Evolutionary conservation across 2,113 vertebrate species (phyloP).

Genomic region (Turdus rufiventris): DNA sequence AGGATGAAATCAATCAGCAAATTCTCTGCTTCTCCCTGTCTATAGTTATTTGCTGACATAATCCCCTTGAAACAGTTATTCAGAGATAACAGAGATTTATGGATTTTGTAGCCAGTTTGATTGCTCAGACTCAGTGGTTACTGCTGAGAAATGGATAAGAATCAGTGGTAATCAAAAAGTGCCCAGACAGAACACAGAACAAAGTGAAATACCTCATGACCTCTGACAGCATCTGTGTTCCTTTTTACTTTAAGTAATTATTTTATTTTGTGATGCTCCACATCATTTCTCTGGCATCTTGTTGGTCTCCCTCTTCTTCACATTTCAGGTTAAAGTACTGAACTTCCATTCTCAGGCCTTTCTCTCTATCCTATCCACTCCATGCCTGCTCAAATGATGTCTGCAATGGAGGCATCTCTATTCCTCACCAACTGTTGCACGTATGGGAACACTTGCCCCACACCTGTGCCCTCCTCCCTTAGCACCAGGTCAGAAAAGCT

Average conservation of each 20-base stretch:
- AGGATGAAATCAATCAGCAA: not conserved
- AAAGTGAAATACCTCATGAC: not conserved
- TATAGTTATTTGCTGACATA: not conserved
- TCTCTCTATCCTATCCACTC: not conserved
- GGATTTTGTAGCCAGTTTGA: not conserved
- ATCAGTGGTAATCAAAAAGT: not conserved
- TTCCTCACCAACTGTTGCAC: not conserved
- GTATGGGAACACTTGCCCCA: not conserved
- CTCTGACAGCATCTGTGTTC: not conserved
- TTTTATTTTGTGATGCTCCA: not conserved
- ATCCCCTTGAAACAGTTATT: not conserved
- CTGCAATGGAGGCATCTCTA: fast-evolving
- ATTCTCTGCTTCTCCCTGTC: not conserved
- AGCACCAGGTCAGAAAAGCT: not conserved
- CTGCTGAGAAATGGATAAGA: not conserved
- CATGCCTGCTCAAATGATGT: not conserved
- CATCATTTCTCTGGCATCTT: not conserved
- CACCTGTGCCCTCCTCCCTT: not conserved
- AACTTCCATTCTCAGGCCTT: not conserved
- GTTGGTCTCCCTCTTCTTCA: not conserved
- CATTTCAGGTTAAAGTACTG: not conserved
- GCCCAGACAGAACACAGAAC: not conserved
- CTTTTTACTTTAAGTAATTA: not conserved
- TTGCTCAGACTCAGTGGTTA: not conserved
- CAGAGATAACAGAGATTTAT: not conserved